A percentile compares a stretch with the other conserved stretches of the same genome.
Conservation (phyloP, 1,140 invertebrate species). For the Leptinotarsa texana region DNA sequence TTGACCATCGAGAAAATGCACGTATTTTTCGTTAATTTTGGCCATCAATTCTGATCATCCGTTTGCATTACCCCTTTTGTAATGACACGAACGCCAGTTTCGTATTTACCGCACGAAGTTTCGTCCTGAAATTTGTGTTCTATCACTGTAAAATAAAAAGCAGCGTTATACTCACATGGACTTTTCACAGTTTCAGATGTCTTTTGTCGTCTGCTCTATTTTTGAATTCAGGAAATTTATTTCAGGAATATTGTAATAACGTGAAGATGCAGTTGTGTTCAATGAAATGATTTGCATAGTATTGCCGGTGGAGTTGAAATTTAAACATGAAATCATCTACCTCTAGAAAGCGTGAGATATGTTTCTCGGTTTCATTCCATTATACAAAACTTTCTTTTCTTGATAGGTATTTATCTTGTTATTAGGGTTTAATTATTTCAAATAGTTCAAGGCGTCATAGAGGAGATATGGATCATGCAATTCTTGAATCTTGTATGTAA, state of each 20-base stretch:
- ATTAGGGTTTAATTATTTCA: too few species aligned
- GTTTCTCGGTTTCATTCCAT: too few species aligned
- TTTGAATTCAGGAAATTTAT: background rate
- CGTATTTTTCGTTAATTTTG: slow-evolving; percentile 8
- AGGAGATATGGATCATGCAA: too few species aligned
- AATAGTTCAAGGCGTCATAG: too few species aligned
- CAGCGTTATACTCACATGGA: background rate
- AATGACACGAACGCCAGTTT: background rate
- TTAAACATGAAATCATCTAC: background rate
- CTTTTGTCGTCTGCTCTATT: background rate
- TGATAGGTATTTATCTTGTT: too few species aligned
- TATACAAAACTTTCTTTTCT: too few species aligned
- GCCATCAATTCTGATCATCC: slow-evolving; percentile 7
- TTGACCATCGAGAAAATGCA: background rate
- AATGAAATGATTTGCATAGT: slow-evolving; percentile 34
- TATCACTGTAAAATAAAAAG: background rate
- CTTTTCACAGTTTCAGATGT: background rate
- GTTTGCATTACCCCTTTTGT: slow-evolving; percentile 9
- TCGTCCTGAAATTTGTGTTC: slow-evolving; percentile 9
- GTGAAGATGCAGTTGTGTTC: background rate
- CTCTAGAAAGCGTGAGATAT: background rate
- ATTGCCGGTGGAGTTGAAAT: background rate
- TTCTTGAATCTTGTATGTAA: too few species aligned
- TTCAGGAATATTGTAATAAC: slow-evolving; percentile 3
- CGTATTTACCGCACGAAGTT: slow-evolving; percentile 11